phyloP scores from a whole-genome alignment of 2,888 invertebrate genomes.

The Spilarctia lutea region DNA sequence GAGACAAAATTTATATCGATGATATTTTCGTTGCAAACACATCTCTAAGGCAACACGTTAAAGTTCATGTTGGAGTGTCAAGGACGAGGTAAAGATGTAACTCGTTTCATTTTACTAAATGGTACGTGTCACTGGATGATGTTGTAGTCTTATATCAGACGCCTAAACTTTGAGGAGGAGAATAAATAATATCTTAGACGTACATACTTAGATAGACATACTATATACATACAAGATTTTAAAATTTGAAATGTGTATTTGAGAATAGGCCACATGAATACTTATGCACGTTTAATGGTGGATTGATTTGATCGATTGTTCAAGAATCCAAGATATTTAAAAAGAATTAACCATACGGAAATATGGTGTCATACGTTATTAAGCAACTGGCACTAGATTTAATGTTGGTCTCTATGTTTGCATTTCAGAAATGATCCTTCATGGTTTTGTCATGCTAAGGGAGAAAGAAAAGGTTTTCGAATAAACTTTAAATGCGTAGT shows the following conservation, averaged over 20 bases:
- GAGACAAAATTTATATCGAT: constrained; percentile 34
- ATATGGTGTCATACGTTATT: background rate
- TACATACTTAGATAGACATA: background rate
- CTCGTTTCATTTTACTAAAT: constrained; percentile 35
- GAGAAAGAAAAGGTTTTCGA: too few relatives aligned
- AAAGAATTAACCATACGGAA: background rate
- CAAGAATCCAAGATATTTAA: background rate
- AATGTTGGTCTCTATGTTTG: background rate
- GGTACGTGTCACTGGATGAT: constrained; percentile 28
- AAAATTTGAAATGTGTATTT: background rate
- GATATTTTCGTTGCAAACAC: background rate
- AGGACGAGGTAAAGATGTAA: constrained; percentile 2
- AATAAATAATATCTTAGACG: constrained; percentile 9
- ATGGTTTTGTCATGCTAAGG: too few relatives aligned
- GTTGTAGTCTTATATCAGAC: constrained; percentile 30
- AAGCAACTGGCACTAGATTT: background rate
- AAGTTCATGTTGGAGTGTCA: constrained; percentile 20
- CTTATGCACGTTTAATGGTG: background rate
- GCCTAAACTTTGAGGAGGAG: constrained; percentile 10
- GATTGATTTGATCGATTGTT: background rate
- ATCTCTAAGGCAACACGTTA: constrained; percentile 1
- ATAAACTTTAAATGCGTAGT: background rate
- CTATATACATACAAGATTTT: too few relatives aligned
- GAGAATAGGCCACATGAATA: background rate
- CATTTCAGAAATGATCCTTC: too few relatives aligned